Percentiles rank a stretch among this genome's conserved stretches.
These are phyloP conservation scores for Danaus melanippus DNA, from an alignment of 1,140 invertebrate species.

Conservation along the genomic window DNA sequence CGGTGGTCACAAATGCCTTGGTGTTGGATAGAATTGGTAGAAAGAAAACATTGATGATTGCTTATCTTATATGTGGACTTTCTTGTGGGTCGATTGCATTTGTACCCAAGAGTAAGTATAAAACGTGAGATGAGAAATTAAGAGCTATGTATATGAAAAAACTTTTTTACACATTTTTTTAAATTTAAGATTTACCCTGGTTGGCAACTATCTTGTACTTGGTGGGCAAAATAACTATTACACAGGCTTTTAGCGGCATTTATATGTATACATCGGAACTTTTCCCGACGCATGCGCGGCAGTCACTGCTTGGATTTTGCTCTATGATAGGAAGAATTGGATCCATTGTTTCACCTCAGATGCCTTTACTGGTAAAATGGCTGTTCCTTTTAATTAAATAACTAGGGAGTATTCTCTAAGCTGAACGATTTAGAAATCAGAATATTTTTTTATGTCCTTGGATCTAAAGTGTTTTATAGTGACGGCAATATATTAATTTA, in stretches of 20 bases:
- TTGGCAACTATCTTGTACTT: constrained; percentile 74
- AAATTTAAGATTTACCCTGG: constrained; percentile 47
- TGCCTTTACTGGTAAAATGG: constrained; percentile 70
- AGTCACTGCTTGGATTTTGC: constrained; percentile 76
- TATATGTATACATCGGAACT: constrained; percentile 83
- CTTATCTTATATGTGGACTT: constrained; percentile 75
- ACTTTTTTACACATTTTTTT: background rate
- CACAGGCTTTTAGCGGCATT: constrained; percentile 75
- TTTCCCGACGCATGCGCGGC: constrained; percentile 80
- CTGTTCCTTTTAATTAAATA: background rate
- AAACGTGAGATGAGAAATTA: background rate
- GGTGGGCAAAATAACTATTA: constrained; percentile 78
- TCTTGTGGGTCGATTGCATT: constrained; percentile 58
- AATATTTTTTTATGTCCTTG: too few relatives aligned
- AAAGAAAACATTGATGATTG: constrained; percentile 72
- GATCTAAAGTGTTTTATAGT: too few relatives aligned
- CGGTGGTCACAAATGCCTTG: constrained; percentile 77
- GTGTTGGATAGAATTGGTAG: constrained; percentile 77
- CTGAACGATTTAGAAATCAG: background rate
- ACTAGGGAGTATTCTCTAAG: too few relatives aligned
- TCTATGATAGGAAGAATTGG: constrained; percentile 81
- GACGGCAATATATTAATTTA: background rate
- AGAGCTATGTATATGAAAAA: background rate
- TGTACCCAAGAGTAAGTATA: constrained; percentile 51
- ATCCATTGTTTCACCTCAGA: constrained; percentile 80